These are phyloP conservation scores for Calyptommatus sinebrachiatus DNA, from an alignment of 2,113 vertebrate genomes.

Conservation along the genomic window DNA sequence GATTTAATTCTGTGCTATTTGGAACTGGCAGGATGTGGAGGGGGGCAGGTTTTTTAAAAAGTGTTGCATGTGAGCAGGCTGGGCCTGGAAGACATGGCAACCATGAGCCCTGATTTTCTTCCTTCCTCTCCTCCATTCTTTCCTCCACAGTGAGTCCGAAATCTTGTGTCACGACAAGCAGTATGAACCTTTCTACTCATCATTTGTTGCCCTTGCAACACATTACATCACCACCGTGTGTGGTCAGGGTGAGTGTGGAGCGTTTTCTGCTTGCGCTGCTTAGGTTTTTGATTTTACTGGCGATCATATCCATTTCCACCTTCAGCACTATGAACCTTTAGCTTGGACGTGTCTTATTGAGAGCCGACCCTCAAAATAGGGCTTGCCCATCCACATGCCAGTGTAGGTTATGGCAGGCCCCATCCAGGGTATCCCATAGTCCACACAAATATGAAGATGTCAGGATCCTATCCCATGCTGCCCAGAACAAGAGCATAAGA, in stretches of 20 bases:
- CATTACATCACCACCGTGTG: constrained; percentile 99
- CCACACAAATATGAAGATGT: no score
- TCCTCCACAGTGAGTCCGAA: constrained; percentile 84
- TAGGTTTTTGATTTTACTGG: neutral
- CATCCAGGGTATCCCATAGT: no score
- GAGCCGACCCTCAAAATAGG: no score
- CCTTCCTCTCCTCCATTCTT: constrained; percentile 27
- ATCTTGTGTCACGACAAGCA: constrained; percentile 98
- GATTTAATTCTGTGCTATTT: no score
- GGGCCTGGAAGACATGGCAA: neutral
- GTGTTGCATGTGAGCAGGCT: fast-evolving
- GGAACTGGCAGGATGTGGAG: no score
- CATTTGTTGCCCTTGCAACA: constrained; percentile 95
- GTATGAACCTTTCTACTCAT: constrained; percentile 98
- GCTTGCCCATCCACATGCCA: no score
- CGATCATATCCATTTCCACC: neutral
- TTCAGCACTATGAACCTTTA: no score
- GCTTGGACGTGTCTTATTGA: no score
- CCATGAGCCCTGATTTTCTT: neutral
- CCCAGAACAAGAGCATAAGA: no score
- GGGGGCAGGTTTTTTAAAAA: no score
- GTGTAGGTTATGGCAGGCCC: no score
- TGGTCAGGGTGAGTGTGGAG: constrained; percentile 85
- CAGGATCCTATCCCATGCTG: no score
- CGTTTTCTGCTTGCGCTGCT: neutral